phyloP scores from a whole-genome alignment of 2,113 vertebrate genomes.

The Dicaeum eximium region DNA sequence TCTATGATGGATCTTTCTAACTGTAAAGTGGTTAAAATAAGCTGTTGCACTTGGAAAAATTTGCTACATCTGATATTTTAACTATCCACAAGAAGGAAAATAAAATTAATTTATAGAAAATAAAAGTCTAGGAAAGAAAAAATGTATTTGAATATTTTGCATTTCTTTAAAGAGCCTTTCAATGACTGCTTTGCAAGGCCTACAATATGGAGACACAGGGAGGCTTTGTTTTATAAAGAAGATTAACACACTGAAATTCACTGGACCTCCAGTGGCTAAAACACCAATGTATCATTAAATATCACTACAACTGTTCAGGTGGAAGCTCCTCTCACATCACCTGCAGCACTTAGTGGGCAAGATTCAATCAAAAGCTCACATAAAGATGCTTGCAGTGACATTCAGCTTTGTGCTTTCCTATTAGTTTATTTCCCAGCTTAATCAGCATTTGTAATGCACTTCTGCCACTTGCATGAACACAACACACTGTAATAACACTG shows the following conservation, averaged over 20 bases:
- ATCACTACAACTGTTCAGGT: not conserved
- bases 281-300: not conserved
- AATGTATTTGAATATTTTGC: not conserved
- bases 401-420: not conserved
- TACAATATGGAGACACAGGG: not conserved
- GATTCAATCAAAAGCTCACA: conserved; percentile 19
- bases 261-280: not conserved
- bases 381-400: conserved; percentile 17
- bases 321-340: not conserved
- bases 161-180: not conserved
- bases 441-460: conserved; percentile 58
- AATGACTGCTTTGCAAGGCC: not conserved
- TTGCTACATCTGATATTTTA: not conserved
- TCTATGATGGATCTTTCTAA: not conserved
- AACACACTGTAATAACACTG: not conserved
- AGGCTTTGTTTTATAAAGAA: not conserved
- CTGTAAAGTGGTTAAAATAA: not conserved
- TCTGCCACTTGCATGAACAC: conserved; percentile 42
- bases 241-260: not conserved
- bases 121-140: not conserved
- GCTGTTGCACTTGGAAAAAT: not conserved
- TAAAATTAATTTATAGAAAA: not conserved
- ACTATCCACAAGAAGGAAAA: not conserved
- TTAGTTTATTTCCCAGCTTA: conserved; percentile 36
- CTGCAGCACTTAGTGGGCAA: conserved; percentile 6